Evolutionary conservation across 2,797 vertebrate species (phyloP).

Genomic region (Pseudomugil tenellus): DNA sequence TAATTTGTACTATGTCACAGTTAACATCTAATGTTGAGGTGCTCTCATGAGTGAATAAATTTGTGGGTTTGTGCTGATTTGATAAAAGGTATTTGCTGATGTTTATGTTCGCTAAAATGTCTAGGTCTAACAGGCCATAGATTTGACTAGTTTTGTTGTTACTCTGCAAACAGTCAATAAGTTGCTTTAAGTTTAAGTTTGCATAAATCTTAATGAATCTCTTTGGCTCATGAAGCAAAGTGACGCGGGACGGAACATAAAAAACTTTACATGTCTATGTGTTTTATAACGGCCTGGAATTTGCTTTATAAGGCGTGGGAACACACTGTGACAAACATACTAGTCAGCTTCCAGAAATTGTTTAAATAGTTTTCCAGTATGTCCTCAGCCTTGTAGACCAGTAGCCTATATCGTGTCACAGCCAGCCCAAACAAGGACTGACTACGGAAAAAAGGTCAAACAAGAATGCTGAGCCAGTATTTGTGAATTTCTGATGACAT

Average conservation of each 20-base stretch:
- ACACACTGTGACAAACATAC: conserved; percentile 58
- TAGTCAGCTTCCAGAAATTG: conserved; percentile 67
- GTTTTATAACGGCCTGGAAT: conserved; percentile 58
- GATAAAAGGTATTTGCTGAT: background rate
- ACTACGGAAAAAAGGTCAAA: conserved; percentile 14
- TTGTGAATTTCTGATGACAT: conserved; percentile 7
- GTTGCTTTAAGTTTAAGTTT: background rate
- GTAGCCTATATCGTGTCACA: conserved; percentile 32
- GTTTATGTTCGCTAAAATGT: background rate
- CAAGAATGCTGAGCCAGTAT: conserved; percentile 1
- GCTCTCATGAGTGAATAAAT: no score
- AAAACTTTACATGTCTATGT: conserved; percentile 42
- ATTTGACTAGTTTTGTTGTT: conserved; percentile 6
- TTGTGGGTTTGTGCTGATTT: no score
- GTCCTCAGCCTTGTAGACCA: conserved; percentile 47
- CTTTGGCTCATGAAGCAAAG: conserved; percentile 27
- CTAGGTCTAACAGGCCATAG: background rate
- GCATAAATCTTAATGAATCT: conserved; percentile 22
- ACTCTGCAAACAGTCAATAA: background rate
- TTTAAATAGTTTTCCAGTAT: conserved; percentile 70
- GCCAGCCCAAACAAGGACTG: conserved; percentile 54
- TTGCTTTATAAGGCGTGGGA: conserved; percentile 69
- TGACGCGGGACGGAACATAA: conserved; percentile 37
- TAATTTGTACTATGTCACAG: background rate
- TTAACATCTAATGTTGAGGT: background rate